Conservation (phyloP, 2,113 vertebrate genomes). For the Chascanopsetta lugubris region DNA sequence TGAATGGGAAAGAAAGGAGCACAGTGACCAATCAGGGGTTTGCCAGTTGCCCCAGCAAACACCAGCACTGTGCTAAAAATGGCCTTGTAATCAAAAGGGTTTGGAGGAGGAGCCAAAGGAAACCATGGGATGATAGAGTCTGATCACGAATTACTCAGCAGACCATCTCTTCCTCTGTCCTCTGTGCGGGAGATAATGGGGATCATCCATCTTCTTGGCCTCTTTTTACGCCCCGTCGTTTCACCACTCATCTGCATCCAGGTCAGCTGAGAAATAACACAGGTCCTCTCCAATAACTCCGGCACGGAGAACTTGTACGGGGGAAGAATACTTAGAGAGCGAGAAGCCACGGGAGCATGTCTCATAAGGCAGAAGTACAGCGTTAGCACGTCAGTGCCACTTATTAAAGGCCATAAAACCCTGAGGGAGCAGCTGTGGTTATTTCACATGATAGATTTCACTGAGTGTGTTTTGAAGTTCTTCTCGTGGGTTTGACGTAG, state of each 20-base stretch:
- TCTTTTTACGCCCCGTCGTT: conserved; percentile 62
- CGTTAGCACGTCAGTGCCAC: neutral
- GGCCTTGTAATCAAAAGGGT: conserved; percentile 67
- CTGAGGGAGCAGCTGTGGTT: neutral
- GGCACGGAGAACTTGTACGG: conserved; percentile 12
- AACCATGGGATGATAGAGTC: conserved; percentile 56
- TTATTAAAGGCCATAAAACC: neutral
- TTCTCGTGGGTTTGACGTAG: neutral
- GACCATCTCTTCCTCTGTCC: conserved; percentile 40
- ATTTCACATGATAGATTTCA: neutral
- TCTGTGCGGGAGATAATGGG: conserved; percentile 67
- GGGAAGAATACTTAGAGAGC: neutral
- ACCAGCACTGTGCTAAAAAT: conserved; percentile 59
- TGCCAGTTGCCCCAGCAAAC: conserved; percentile 55
- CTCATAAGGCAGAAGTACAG: neutral
- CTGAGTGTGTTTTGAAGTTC: neutral
- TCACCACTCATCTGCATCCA: conserved; percentile 68
- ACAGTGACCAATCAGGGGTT: conserved; percentile 42
- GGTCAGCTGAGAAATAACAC: conserved; percentile 61
- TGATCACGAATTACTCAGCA: conserved; percentile 70
- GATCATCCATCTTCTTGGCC: conserved; percentile 73
- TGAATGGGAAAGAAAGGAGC: conserved; percentile 47
- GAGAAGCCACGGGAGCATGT: neutral
- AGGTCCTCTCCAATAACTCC: conserved; percentile 26
- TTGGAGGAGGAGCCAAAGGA: conserved; percentile 48